Conservation (phyloP, 2,888 invertebrate species). For the Orthosia incerta region DNA sequence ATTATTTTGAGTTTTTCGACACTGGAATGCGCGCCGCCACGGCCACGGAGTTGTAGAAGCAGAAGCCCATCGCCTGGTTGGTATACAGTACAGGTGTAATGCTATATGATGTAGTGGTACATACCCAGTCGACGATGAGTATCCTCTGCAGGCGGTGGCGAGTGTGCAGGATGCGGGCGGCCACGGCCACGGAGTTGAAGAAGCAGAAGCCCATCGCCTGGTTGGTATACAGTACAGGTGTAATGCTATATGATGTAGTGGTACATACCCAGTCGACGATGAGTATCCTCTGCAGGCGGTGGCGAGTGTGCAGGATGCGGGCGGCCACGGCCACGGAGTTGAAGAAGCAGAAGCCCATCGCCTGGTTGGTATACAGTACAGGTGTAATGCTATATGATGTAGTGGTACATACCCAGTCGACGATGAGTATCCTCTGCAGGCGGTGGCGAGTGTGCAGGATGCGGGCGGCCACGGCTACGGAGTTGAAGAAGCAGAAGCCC, state of each 20-base stretch:
- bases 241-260: no score
- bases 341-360: constrained; percentile 96
- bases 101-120: constrained; percentile 11
- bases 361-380: no score
- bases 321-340: constrained; percentile 99
- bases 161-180: constrained; percentile 96
- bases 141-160: constrained; percentile 96
- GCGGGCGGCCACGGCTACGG: constrained; percentile 98
- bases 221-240: no score
- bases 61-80: no score
- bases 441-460: constrained; percentile 96
- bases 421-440: constrained; percentile 97
- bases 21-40: no score
- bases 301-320: constrained; percentile 95
- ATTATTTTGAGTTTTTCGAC: no score
- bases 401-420: constrained; percentile 95
- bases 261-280: constrained; percentile 97
- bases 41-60: no score
- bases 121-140: constrained; percentile 98
- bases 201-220: no score
- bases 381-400: no score
- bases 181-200: constrained; percentile 92
- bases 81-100: no score
- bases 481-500: constrained; percentile 99
- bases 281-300: constrained; percentile 96